A percentile compares a stretch with the other conserved stretches of the same genome.
These are phyloP conservation scores for Scortum barcoo DNA, from an alignment of 2,113 vertebrate species.

Conservation along the genomic window DNA sequence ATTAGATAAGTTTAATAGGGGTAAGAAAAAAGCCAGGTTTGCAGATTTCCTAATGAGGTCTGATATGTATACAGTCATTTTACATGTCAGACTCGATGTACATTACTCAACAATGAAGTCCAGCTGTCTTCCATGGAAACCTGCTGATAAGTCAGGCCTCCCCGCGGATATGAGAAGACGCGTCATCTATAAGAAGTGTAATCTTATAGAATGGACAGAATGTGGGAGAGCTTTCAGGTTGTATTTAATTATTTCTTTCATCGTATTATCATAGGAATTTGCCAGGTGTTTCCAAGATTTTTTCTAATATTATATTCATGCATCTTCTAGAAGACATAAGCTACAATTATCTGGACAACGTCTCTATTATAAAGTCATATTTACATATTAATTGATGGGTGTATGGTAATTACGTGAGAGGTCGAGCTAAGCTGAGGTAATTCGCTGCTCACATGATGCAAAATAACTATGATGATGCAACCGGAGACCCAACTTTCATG, in stretches of 20 bases:
- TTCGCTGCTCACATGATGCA: slow-evolving; percentile 26
- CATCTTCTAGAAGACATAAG: not conserved
- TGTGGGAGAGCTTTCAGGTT: slow-evolving; percentile 16
- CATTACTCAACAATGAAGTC: slow-evolving; percentile 25
- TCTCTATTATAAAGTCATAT: not conserved
- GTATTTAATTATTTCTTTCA: not conserved
- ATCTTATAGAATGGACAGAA: slow-evolving; percentile 16
- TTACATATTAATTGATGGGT: not conserved
- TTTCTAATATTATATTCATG: not conserved
- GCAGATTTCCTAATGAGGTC: slow-evolving; percentile 50
- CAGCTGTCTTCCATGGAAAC: slow-evolving; percentile 23
- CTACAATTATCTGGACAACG: slow-evolving; percentile 6
- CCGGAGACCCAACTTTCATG: slow-evolving; percentile 6
- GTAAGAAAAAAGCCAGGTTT: slow-evolving; percentile 45
- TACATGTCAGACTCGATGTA: slow-evolving; percentile 11
- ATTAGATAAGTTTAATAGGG: slow-evolving; percentile 40
- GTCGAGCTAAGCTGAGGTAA: slow-evolving; percentile 28
- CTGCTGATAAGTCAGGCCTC: slow-evolving; percentile 1
- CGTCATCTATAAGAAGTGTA: not conserved
- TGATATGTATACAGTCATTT: slow-evolving; percentile 22
- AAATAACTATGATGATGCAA: slow-evolving; percentile 45
- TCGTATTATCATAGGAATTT: slow-evolving; percentile 30
- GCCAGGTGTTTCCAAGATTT: not conserved
- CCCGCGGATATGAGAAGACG: slow-evolving; percentile 19
- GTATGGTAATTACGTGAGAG: slow-evolving; percentile 5